phyloP scores from a whole-genome alignment of 2,113 vertebrate genomes.

The Labeo catla region DNA sequence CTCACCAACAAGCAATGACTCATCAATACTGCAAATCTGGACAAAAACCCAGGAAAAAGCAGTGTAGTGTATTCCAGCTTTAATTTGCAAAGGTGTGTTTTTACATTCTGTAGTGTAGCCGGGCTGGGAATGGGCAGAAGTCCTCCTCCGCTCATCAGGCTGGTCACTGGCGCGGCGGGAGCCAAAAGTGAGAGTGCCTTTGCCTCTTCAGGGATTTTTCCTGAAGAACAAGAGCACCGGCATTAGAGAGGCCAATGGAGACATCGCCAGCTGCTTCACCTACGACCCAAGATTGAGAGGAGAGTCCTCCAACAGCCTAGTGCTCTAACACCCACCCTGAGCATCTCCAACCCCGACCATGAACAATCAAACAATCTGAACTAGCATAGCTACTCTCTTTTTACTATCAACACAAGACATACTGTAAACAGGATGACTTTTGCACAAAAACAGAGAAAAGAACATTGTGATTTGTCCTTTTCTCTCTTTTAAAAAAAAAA shows the following conservation, averaged over 20 bases:
- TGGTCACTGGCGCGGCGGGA: conserved; percentile 86
- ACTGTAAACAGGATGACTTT: conserved; percentile 55
- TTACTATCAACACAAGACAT: conserved; percentile 56
- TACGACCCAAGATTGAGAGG: conserved; percentile 73
- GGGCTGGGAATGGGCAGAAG: conserved; percentile 92
- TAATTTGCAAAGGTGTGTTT: conserved; percentile 31
- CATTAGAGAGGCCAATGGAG: conserved; percentile 74
- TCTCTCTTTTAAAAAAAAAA: conserved; percentile 67
- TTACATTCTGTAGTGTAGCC: conserved; percentile 77
- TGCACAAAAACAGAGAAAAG: conserved; percentile 53
- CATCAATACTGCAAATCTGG: background rate
- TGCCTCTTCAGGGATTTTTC: conserved; percentile 97
- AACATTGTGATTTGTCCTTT: conserved; percentile 54
- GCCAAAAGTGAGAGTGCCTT: conserved; percentile 96
- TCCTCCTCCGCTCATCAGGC: conserved; percentile 90
- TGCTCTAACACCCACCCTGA: conserved; percentile 65
- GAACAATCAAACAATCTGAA: conserved; percentile 38
- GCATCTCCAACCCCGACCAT: conserved; percentile 56
- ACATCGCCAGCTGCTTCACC: conserved; percentile 65
- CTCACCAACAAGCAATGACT: background rate
- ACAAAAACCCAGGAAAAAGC: background rate
- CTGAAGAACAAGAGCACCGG: conserved; percentile 83
- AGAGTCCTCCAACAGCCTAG: conserved; percentile 65
- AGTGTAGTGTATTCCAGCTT: conserved; percentile 10
- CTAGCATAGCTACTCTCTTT: conserved; percentile 41